Evolutionary conservation across 2,888 invertebrate genomes (phyloP).

Genomic region (Drosophila kambysellisi): DNA sequence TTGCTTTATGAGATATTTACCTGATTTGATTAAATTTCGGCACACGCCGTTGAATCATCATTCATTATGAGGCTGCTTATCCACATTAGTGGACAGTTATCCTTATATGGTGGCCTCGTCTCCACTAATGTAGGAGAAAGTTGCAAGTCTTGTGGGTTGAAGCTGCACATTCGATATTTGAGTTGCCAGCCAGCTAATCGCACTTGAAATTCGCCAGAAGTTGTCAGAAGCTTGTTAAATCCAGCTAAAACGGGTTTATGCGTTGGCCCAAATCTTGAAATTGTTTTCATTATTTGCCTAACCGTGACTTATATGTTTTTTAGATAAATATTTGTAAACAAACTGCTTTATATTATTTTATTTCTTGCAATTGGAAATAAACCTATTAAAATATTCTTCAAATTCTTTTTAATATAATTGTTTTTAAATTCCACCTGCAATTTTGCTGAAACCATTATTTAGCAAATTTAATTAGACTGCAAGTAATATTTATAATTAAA

Average conservation of each 20-base stretch:
- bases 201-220: slow-evolving; percentile 3
- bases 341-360: not conserved
- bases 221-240: slow-evolving; percentile 2
- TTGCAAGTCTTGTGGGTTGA: not conserved
- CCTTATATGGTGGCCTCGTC: not conserved
- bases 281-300: not conserved
- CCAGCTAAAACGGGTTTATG: slow-evolving; percentile 2
- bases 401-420: no score
- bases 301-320: not conserved
- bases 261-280: not conserved
- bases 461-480: not conserved
- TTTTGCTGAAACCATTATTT: not conserved
- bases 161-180: not conserved
- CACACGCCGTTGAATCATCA: slow-evolving; percentile 39
- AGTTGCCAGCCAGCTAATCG: slow-evolving; percentile 31
- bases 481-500: not conserved
- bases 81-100: slow-evolving; percentile 30
- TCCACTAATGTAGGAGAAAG: not conserved
- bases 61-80: slow-evolving; percentile 27
- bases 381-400: no score
- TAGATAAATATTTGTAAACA: not conserved
- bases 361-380: not conserved
- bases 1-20: slow-evolving; percentile 84
- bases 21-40: slow-evolving; percentile 83
- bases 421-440: not conserved